Evolutionary conservation across 2,113 vertebrate genomes (phyloP).

Genomic region (Chaenocephalus aceratus): DNA sequence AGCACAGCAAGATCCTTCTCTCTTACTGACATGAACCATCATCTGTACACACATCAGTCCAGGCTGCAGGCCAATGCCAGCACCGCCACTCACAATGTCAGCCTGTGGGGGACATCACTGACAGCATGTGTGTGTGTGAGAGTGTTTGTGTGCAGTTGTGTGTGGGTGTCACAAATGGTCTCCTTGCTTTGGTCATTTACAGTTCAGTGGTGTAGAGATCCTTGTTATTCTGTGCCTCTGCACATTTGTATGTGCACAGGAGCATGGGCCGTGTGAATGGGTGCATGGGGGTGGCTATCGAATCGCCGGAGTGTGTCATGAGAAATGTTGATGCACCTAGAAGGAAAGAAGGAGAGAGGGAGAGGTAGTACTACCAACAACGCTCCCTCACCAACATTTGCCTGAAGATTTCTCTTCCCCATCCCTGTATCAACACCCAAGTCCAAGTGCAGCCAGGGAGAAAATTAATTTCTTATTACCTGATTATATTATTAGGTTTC

Average conservation of each 20-base stretch:
- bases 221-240: constrained; percentile 46
- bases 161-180: constrained; percentile 11
- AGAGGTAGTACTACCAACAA: constrained; percentile 20
- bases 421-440: constrained; percentile 79
- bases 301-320: constrained; percentile 61
- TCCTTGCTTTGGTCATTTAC: constrained; percentile 51
- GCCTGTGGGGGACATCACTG: constrained; percentile 18
- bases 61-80: constrained; percentile 5
- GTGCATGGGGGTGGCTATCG: constrained; percentile 34
- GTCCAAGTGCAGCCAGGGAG: constrained; percentile 86
- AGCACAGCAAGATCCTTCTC: constrained; percentile 20
- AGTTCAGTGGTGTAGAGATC: constrained; percentile 44
- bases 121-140: constrained; percentile 2
- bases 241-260: constrained; percentile 58
- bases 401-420: constrained; percentile 58
- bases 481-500: constrained; percentile 82
- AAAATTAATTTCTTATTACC: constrained; percentile 88
- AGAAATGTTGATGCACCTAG: constrained; percentile 59
- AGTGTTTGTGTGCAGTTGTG: constrained; percentile 22
- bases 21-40: constrained; percentile 1
- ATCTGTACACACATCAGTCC: constrained; percentile 8
- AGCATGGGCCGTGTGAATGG: constrained; percentile 35
- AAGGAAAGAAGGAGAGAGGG: constrained; percentile 15
- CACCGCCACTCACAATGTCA: constrained; percentile 35
- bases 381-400: constrained; percentile 42